phyloP scores from a whole-genome alignment of 2,113 vertebrate species.

The Scomber colias region DNA sequence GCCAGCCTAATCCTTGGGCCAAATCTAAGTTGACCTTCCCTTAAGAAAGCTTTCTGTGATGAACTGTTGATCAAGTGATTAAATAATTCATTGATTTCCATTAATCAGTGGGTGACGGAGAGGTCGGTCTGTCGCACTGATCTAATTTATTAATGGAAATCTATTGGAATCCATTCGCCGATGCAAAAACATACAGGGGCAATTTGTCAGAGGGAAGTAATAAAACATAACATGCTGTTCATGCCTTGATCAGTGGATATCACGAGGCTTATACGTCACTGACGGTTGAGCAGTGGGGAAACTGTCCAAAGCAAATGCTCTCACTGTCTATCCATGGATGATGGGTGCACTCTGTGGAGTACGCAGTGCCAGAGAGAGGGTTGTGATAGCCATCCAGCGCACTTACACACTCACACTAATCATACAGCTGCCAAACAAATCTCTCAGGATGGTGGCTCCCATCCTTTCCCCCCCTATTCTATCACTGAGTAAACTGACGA shows the following conservation, averaged over 20 bases:
- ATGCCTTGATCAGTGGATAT: constrained; percentile 43
- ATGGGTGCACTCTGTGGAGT: constrained; percentile 56
- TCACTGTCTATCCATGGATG: constrained; percentile 45
- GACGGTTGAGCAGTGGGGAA: constrained; percentile 33
- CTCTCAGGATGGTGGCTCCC: constrained; percentile 28
- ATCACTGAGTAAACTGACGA: too few relatives aligned
- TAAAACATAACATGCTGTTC: constrained; percentile 18
- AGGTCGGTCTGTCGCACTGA: constrained; percentile 28
- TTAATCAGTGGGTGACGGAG: constrained; percentile 40
- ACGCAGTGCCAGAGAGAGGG: constrained; percentile 29
- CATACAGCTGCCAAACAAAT: constrained; percentile 74
- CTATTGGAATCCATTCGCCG: constrained; percentile 59
- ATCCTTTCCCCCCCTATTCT: too few relatives aligned
- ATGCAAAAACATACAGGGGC: constrained; percentile 49
- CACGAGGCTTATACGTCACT: constrained; percentile 16
- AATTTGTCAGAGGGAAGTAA: constrained; percentile 46
- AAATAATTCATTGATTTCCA: constrained; percentile 69
- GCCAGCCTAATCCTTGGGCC: constrained; percentile 38
- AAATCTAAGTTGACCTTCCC: constrained; percentile 16
- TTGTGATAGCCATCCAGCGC: constrained; percentile 44
- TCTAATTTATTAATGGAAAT: constrained; percentile 66
- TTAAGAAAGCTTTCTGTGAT: constrained; percentile 36
- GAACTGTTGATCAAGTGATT: constrained; percentile 64
- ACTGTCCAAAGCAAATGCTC: constrained; percentile 45
- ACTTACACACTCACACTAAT: constrained; percentile 44